Conservation (phyloP, 2,113 vertebrate genomes). For the Hystrix cristata region DNA sequence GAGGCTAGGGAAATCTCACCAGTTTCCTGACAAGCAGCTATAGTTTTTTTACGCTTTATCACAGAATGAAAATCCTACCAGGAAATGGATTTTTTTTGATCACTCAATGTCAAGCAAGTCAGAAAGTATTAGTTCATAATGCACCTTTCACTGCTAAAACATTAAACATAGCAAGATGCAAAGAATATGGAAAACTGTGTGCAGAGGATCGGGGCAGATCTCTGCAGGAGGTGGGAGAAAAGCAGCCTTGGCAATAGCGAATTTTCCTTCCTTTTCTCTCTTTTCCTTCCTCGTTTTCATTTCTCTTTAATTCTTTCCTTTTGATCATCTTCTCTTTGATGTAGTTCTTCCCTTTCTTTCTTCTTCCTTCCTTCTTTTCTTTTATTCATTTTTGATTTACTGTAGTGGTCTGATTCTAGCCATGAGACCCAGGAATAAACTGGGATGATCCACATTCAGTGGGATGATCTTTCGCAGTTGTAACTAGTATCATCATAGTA, state of each 20-base stretch:
- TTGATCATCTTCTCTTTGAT: neutral
- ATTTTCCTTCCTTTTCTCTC: neutral
- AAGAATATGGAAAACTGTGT: neutral
- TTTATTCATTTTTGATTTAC: neutral
- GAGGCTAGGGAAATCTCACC: slow-evolving; percentile 73
- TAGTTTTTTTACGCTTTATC: slow-evolving; percentile 79
- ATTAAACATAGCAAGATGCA: slow-evolving; percentile 61
- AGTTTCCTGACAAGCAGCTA: slow-evolving; percentile 61
- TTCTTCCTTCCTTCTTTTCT: neutral
- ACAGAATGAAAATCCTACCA: slow-evolving; percentile 76
- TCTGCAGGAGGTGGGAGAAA: neutral
- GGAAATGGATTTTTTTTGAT: slow-evolving; percentile 77
- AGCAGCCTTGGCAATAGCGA: neutral
- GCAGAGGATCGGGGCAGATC: neutral
- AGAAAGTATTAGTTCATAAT: slow-evolving; percentile 75
- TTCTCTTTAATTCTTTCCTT: neutral
- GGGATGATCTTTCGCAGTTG: neutral
- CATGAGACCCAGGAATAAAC: slow-evolving; percentile 16
- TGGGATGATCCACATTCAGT: neutral
- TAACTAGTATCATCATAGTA: neutral
- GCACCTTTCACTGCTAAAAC: slow-evolving; percentile 62
- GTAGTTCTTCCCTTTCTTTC: neutral
- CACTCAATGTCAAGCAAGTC: slow-evolving; percentile 76
- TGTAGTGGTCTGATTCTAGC: neutral
- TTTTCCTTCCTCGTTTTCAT: neutral